Evolutionary conservation across 1,140 invertebrate species (phyloP).

Genomic region (Palaemon carinicauda): DNA sequence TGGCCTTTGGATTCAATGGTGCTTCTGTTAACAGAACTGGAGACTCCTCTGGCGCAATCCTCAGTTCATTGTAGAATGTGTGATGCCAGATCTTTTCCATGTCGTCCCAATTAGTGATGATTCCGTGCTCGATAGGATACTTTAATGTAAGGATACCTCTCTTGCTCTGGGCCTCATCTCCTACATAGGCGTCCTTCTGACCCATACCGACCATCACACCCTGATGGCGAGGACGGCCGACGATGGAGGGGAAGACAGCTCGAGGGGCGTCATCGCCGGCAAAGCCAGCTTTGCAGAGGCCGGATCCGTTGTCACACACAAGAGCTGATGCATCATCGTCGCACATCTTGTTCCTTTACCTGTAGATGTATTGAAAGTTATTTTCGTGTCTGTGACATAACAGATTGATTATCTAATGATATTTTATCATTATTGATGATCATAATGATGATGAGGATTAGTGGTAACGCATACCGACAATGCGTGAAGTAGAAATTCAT

Average conservation of each 20-base stretch:
- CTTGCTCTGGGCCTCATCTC: conserved; percentile 93
- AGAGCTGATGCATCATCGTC: background rate
- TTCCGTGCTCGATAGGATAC: conserved; percentile 94
- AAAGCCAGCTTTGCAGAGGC: conserved; percentile 70
- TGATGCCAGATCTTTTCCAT: conserved; percentile 98
- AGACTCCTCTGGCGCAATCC: conserved; percentile 93
- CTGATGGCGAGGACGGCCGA: conserved; percentile 71
- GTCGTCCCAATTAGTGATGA: conserved; percentile 96
- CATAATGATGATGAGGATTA: too few relatives aligned
- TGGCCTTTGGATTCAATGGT: conserved; percentile 6
- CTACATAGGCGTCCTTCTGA: conserved; percentile 89
- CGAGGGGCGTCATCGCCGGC: conserved; percentile 88
- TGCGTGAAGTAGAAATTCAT: too few relatives aligned
- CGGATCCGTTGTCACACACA: background rate
- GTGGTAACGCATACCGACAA: too few relatives aligned
- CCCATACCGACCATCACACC: conserved; percentile 95
- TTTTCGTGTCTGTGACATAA: too few relatives aligned
- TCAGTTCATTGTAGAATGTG: conserved; percentile 94
- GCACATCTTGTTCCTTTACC: background rate
- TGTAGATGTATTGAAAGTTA: background rate
- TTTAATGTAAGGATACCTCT: conserved; percentile 90
- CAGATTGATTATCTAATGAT: too few relatives aligned
- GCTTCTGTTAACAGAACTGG: conserved; percentile 1
- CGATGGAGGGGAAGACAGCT: conserved; percentile 87
- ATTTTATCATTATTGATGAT: background rate